These are phyloP conservation scores for Choreutis nemorana DNA, from an alignment of 2,888 invertebrate genomes.

Conservation along the genomic window DNA sequence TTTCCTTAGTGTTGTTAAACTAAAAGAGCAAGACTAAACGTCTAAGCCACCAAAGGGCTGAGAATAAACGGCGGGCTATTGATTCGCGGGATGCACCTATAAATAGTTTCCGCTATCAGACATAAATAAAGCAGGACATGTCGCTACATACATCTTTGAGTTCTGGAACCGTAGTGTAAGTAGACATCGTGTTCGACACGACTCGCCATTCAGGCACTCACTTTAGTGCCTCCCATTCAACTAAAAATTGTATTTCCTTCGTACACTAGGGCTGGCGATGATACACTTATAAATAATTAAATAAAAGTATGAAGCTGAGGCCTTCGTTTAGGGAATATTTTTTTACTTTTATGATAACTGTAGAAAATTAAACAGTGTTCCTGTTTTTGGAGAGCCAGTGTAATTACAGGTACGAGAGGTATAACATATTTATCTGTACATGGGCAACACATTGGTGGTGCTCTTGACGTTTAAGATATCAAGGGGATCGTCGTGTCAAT, in stretches of 20 bases:
- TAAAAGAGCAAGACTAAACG: no score
- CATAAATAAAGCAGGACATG: constrained; percentile 36
- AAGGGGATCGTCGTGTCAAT: no score
- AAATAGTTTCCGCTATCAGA: constrained; percentile 10
- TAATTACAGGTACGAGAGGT: no score
- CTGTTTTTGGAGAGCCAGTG: neutral
- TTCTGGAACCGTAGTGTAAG: no score
- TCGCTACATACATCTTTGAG: constrained; percentile 17
- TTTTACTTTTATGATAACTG: neutral
- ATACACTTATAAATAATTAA: no score
- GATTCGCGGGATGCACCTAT: constrained; percentile 4
- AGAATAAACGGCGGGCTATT: no score
- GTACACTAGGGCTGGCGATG: neutral
- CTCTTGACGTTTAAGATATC: no score
- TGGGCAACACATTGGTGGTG: no score
- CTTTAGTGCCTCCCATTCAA: constrained; percentile 42
- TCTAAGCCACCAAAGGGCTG: no score
- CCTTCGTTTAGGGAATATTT: neutral
- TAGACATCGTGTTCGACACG: constrained; percentile 41
- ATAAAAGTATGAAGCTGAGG: no score
- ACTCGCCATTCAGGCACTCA: constrained; percentile 28
- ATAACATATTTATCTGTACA: no score
- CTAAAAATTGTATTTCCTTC: constrained; percentile 11
- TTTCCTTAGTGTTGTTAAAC: neutral
- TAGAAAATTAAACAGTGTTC: neutral